These are phyloP conservation scores for Drosophila ambigua DNA, from an alignment of 1,140 invertebrate species.

Conservation along the genomic window DNA sequence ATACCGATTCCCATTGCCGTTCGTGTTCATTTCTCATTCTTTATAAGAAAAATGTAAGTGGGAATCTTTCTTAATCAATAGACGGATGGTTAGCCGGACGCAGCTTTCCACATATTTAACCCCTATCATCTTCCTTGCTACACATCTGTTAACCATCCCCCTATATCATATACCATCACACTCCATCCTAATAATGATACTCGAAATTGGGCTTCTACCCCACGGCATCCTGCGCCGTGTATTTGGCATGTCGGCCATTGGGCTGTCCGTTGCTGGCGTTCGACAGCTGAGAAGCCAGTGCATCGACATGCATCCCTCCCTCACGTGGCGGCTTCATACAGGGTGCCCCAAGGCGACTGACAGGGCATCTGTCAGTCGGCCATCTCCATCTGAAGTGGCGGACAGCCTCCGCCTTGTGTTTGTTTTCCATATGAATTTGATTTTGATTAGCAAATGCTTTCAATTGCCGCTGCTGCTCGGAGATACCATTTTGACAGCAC, in stretches of 20 bases:
- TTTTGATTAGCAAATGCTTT: slow-evolving; percentile 51
- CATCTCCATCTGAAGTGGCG: slow-evolving; percentile 13
- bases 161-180: no score
- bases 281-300: slow-evolving; percentile 59
- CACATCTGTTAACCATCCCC: no score
- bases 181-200: neutral
- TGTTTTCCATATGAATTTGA: slow-evolving; percentile 25
- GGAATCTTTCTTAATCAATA: no score
- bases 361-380: slow-evolving; percentile 20
- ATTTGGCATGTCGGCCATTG: slow-evolving; percentile 3
- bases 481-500: slow-evolving; percentile 34
- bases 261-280: slow-evolving; percentile 33
- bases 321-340: slow-evolving; percentile 33
- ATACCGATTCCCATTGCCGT: neutral
- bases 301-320: slow-evolving; percentile 13
- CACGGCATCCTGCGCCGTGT: no score
- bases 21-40: no score
- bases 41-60: no score
- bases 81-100: no score
- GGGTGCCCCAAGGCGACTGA: slow-evolving; percentile 43
- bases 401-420: slow-evolving; percentile 9
- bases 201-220: neutral
- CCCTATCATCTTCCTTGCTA: no score
- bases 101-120: no score
- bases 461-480: slow-evolving; percentile 49